Evolutionary conservation across 2,888 invertebrate species (phyloP).

Genomic region (Calliopum simillimum): DNA sequence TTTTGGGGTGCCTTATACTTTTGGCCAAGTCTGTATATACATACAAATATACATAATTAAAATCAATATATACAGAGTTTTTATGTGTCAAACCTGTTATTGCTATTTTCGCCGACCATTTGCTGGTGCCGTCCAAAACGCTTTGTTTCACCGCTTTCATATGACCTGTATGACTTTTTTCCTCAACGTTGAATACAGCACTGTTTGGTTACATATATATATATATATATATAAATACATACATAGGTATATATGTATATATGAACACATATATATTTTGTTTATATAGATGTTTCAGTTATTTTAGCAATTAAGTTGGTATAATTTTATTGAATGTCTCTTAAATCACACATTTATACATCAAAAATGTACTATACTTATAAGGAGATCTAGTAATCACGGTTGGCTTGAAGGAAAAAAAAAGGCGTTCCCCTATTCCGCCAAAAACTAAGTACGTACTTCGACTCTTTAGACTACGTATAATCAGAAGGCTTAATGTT

Average conservation of each 20-base stretch:
- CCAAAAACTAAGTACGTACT: too few relatives aligned
- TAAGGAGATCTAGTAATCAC: too few relatives aligned
- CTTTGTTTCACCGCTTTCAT: conserved; percentile 99
- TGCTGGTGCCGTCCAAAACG: conserved; percentile 98
- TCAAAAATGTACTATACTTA: too few relatives aligned
- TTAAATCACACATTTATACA: background rate
- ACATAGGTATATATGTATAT: conserved; percentile 35
- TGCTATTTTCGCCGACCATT: conserved; percentile 99
- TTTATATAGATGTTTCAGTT: conserved; percentile 4
- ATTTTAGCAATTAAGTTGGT: too few relatives aligned
- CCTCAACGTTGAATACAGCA: conserved; percentile 96
- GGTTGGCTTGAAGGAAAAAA: too few relatives aligned
- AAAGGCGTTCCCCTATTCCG: too few relatives aligned
- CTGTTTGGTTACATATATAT: conserved; percentile 68
- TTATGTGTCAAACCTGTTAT: conserved; percentile 91
- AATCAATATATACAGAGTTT: conserved; percentile 17
- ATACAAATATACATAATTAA: background rate
- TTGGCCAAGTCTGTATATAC: too few relatives aligned
- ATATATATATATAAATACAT: conserved; percentile 40
- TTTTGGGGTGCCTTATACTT: too few relatives aligned
- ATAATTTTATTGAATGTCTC: too few relatives aligned
- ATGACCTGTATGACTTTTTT: conserved; percentile 93
- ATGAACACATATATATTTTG: conserved; percentile 22
- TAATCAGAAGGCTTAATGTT: too few relatives aligned
- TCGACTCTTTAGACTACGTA: too few relatives aligned